These are phyloP conservation scores for Cygnus atratus DNA, from an alignment of 2,113 vertebrate species.

Conservation along the genomic window DNA sequence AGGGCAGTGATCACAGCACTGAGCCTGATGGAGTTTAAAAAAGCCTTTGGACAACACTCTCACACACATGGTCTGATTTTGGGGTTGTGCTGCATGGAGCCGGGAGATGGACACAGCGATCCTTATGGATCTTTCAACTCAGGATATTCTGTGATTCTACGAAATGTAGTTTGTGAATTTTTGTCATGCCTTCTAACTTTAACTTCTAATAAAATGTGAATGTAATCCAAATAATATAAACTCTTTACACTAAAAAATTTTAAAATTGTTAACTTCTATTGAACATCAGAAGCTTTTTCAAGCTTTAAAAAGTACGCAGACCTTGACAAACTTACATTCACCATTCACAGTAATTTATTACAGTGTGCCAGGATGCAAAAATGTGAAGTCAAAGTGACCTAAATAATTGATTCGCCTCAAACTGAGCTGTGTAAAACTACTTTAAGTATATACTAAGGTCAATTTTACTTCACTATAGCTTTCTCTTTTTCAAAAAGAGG, in stretches of 20 bases:
- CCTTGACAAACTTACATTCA: background rate
- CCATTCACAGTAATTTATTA: background rate
- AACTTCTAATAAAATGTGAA: background rate
- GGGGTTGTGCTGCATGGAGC: too few species aligned
- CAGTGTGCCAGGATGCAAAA: background rate
- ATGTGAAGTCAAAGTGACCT: background rate
- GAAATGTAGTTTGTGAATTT: background rate
- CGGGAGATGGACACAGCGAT: too few species aligned
- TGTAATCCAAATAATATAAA: background rate
- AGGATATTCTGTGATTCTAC: background rate
- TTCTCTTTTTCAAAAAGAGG: background rate
- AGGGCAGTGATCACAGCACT: too few species aligned
- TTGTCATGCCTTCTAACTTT: background rate
- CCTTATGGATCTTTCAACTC: too few species aligned
- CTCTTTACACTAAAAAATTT: background rate
- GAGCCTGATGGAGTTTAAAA: too few species aligned
- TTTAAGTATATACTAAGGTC: background rate
- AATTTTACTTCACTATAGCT: background rate
- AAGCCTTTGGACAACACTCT: too few species aligned
- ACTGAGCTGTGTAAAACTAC: background rate
- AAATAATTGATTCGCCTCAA: background rate
- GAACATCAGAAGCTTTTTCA: background rate
- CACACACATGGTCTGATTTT: too few species aligned
- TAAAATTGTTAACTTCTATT: too few species aligned
- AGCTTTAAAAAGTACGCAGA: background rate